A percentile compares a stretch with the other conserved stretches of the same genome.
phyloP scores from a whole-genome alignment of 2,113 vertebrate genomes.

The Sinocyclocheilus anshuiensis region DNA sequence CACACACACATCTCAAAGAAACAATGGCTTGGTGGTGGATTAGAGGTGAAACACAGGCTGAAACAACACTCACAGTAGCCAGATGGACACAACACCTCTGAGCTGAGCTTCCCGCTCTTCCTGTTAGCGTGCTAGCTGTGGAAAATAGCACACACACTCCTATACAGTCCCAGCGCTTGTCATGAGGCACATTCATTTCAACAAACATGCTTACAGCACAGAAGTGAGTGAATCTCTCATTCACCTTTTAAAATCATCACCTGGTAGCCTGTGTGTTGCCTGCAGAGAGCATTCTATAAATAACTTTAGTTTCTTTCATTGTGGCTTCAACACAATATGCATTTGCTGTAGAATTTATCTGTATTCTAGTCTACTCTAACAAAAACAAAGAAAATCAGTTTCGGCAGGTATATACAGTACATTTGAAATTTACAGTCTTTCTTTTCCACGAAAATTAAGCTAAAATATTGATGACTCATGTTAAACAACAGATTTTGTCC shows the following conservation, averaged over 20 bases:
- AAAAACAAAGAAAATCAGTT: no score
- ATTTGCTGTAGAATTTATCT: no score
- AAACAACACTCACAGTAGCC: conserved; percentile 54
- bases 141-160: conserved; percentile 42
- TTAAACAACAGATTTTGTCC: no score
- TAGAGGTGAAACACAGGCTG: conserved; percentile 39
- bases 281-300: no score
- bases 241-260: not conserved
- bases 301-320: no score
- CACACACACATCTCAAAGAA: not conserved
- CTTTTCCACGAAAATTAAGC: no score
- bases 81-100: conserved; percentile 25
- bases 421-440: no score
- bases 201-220: not conserved
- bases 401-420: no score
- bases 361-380: not conserved
- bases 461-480: no score
- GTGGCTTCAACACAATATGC: no score
- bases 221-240: not conserved
- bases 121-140: conserved; percentile 41
- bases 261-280: no score
- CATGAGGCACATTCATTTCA: no score
- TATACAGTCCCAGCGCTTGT: not conserved
- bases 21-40: conserved; percentile 51
- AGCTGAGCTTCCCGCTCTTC: conserved; percentile 43